Evolutionary conservation across 2,888 invertebrate genomes (phyloP).

Genomic region (Pedicia rivosa): DNA sequence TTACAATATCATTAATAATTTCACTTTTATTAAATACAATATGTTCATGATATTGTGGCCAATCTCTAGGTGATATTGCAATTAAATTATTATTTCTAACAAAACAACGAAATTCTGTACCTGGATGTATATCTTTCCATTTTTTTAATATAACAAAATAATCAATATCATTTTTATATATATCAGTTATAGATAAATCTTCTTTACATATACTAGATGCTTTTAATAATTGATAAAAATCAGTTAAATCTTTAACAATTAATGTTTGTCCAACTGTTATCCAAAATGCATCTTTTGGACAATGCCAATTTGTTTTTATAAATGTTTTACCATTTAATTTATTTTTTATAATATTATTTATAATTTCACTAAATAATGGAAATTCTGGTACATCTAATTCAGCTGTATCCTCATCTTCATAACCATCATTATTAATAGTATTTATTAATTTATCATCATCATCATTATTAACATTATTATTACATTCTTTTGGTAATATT

Average conservation of each 20-base stretch:
- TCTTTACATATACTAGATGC: slow-evolving; percentile 13
- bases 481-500: slow-evolving; percentile 14
- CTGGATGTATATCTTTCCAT: slow-evolving; percentile 15
- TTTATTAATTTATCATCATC: slow-evolving; percentile 6
- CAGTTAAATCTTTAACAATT: slow-evolving; percentile 12
- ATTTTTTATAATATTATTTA: slow-evolving; percentile 7
- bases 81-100: slow-evolving; percentile 11
- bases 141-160: slow-evolving; percentile 12
- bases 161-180: slow-evolving; percentile 4
- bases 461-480: background rate
- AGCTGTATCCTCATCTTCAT: slow-evolving; percentile 10
- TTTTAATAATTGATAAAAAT: slow-evolving; percentile 15
- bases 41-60: slow-evolving; percentile 14
- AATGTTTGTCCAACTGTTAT: slow-evolving; percentile 14
- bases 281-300: slow-evolving; percentile 15
- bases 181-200: too few relatives aligned
- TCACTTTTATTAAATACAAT: slow-evolving; percentile 11
- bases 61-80: slow-evolving; percentile 15
- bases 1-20: slow-evolving; percentile 14
- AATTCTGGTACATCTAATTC: slow-evolving; percentile 12
- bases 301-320: slow-evolving; percentile 15
- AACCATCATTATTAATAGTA: slow-evolving; percentile 6
- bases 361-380: slow-evolving; percentile 11
- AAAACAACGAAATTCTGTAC: slow-evolving; percentile 15
- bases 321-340: slow-evolving; percentile 9